phyloP scores from a whole-genome alignment of 2,888 invertebrate genomes.

The Maniola hyperantus region DNA sequence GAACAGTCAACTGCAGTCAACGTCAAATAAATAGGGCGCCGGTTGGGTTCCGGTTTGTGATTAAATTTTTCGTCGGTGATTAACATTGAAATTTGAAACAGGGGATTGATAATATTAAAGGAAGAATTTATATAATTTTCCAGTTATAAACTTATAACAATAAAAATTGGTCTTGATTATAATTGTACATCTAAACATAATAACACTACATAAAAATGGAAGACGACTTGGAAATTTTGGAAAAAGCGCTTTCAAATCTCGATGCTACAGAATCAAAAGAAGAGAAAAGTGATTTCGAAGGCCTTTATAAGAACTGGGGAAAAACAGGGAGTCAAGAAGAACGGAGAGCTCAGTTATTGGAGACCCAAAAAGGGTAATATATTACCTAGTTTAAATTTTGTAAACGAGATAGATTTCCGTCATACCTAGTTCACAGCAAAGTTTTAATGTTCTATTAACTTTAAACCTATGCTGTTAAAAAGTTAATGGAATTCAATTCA shows the following conservation, averaged over 20 bases:
- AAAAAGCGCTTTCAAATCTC: slow-evolving; percentile 45
- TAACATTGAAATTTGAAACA: no score
- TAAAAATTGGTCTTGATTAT: not conserved
- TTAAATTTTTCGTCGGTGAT: no score
- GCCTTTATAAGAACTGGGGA: slow-evolving; percentile 70
- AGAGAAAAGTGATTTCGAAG: slow-evolving; percentile 49
- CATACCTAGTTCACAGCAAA: not conserved
- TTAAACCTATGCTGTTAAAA: no score
- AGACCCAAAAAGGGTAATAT: slow-evolving; percentile 83
- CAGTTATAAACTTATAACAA: no score
- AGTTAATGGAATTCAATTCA: no score
- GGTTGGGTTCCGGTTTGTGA: no score
- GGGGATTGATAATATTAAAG: no score
- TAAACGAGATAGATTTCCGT: not conserved
- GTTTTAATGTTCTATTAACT: no score
- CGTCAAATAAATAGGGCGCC: no score
- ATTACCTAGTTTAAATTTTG: slow-evolving; percentile 2
- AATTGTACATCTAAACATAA: not conserved
- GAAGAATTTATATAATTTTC: not conserved
- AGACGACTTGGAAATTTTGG: slow-evolving; percentile 58
- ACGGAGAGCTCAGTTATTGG: slow-evolving; percentile 79
- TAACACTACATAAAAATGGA: slow-evolving; percentile 55
- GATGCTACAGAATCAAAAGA: slow-evolving; percentile 41
- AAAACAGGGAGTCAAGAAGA: slow-evolving; percentile 73
- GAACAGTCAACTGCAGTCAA: no score